phyloP scores from a whole-genome alignment of 1,140 invertebrate species.

The Magallana gigas region DNA sequence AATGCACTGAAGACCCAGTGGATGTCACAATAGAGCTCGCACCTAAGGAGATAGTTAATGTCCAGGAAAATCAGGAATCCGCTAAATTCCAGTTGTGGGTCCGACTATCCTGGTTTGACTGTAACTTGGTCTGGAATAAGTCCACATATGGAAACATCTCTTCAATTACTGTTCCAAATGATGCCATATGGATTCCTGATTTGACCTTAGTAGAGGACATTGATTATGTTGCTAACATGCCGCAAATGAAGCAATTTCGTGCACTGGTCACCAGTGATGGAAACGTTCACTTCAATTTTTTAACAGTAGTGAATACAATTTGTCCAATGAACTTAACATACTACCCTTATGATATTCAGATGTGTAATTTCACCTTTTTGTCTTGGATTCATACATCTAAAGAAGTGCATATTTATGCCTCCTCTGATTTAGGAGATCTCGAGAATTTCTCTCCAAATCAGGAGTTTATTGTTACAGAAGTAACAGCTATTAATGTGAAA shows the following conservation, averaged over 20 bases:
- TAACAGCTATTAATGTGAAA: constrained; percentile 81
- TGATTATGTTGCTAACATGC: constrained; percentile 40
- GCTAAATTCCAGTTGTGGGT: constrained; percentile 22
- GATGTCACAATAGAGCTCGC: neutral
- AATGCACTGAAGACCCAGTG: neutral
- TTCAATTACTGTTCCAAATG: constrained; percentile 61
- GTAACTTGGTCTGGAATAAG: constrained; percentile 65
- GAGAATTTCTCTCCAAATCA: constrained; percentile 70
- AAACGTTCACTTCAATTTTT: constrained; percentile 50
- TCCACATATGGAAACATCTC: constrained; percentile 57
- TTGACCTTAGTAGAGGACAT: constrained; percentile 96
- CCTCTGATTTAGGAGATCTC: constrained; percentile 80
- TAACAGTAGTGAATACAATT: constrained; percentile 23
- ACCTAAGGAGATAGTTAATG: neutral
- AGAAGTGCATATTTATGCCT: constrained; percentile 74
- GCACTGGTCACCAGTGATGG: constrained; percentile 40
- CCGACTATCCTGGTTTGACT: constrained; percentile 62
- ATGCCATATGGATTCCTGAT: constrained; percentile 84
- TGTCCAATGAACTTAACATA: constrained; percentile 41
- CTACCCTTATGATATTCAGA: constrained; percentile 50
- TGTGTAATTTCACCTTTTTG: constrained; percentile 35
- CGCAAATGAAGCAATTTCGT: constrained; percentile 38
- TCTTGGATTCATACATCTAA: constrained; percentile 41
- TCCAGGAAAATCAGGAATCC: constrained; percentile 10
- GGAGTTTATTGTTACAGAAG: constrained; percentile 74